phyloP scores from a whole-genome alignment of 2,888 invertebrate genomes.

The Plutella xylostella region DNA sequence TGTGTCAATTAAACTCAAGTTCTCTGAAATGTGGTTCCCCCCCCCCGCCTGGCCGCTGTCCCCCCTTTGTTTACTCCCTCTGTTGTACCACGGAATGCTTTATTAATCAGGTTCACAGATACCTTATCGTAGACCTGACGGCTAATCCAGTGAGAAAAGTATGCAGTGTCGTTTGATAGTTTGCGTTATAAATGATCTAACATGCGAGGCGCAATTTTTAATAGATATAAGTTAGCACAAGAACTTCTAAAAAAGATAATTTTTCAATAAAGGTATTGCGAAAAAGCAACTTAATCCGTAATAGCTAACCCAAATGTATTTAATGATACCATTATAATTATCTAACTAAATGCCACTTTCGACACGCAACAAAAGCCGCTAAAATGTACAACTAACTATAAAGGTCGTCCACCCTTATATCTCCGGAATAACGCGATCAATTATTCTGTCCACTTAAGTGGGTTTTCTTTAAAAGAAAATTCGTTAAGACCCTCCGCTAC shows the following conservation, averaged over 20 bases:
- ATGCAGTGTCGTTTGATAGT: too few relatives aligned
- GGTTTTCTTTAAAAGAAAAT: constrained; percentile 46
- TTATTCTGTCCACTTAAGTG: constrained; percentile 32
- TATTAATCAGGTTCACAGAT: too few relatives aligned
- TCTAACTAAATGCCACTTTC: not conserved
- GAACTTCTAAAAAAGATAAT: not conserved
- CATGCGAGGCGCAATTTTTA: too few relatives aligned
- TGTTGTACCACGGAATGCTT: too few relatives aligned
- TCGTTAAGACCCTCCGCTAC: constrained; percentile 35
- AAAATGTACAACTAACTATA: not conserved
- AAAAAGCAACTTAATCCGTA: not conserved
- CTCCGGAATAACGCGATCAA: constrained; percentile 23
- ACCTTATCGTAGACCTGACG: too few relatives aligned
- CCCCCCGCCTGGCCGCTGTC: too few relatives aligned
- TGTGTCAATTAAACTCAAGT: too few relatives aligned
- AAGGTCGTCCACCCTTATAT: not conserved
- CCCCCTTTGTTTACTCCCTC: too few relatives aligned
- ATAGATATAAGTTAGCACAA: too few relatives aligned
- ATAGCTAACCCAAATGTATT: not conserved
- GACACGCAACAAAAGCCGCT: not conserved
- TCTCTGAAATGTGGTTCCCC: too few relatives aligned
- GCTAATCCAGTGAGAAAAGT: too few relatives aligned
- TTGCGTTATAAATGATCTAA: too few relatives aligned
- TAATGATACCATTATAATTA: not conserved
- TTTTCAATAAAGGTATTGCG: not conserved